phyloP scores from a whole-genome alignment of 2,113 vertebrate species.

The Irena cyanogastra region DNA sequence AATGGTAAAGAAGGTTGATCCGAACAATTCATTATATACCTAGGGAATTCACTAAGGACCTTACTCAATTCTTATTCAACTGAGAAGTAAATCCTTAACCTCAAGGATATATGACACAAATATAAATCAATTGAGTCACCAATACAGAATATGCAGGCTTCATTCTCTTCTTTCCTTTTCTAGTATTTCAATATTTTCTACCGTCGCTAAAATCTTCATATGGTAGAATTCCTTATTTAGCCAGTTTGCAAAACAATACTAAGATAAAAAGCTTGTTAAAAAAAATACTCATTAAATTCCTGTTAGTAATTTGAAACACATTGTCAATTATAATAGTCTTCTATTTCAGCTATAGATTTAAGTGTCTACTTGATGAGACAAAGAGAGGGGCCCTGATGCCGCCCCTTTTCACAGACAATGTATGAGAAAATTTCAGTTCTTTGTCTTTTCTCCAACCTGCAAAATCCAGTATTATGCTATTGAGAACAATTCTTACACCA shows the following conservation, averaged over 20 bases:
- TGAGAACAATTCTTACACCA: not conserved
- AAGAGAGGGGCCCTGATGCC: not conserved
- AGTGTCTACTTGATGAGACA: not conserved
- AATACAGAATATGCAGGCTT: not conserved
- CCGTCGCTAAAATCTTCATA: not conserved
- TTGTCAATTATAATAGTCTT: not conserved
- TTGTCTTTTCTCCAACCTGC: not conserved
- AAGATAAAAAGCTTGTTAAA: not conserved
- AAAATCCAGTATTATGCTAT: not conserved
- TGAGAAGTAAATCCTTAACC: not conserved
- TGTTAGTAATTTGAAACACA: not conserved
- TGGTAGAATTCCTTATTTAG: not conserved
- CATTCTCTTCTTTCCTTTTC: not conserved
- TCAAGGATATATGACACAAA: not conserved
- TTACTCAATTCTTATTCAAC: not conserved
- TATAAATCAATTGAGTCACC: not conserved
- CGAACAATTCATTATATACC: not conserved
- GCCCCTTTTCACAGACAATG: not conserved
- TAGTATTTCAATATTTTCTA: not conserved
- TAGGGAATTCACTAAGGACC: not conserved
- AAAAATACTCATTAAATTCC: not conserved
- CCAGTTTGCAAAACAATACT: not conserved
- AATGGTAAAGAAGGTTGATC: not conserved
- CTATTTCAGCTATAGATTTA: not conserved
- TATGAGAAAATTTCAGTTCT: not conserved